Evolutionary conservation across 1,140 invertebrate genomes (phyloP).

Genomic region (Hypsibius dujardini): DNA sequence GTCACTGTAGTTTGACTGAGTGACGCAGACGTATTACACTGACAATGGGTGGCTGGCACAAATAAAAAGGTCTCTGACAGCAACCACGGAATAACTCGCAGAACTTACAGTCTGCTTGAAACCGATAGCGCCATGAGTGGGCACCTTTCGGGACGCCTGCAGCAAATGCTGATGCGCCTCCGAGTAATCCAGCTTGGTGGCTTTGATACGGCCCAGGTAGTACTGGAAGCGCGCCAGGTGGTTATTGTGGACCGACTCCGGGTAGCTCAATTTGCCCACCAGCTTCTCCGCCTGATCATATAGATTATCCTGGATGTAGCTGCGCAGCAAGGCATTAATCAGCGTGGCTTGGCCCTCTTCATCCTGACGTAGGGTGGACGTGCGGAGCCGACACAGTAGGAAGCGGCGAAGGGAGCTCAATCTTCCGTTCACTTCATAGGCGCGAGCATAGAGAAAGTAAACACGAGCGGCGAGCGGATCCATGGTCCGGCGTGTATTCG

Average conservation of each 20-base stretch:
- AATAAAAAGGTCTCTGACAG: too few species aligned
- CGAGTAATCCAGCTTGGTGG: constrained; percentile 88
- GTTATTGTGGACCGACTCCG: constrained; percentile 86
- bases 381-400: constrained; percentile 70
- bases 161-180: constrained; percentile 85
- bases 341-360: constrained; percentile 90
- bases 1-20: too few species aligned
- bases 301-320: constrained; percentile 84
- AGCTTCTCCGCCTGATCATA: constrained; percentile 78
- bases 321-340: constrained; percentile 81
- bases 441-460: constrained; percentile 5
- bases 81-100: too few species aligned
- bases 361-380: constrained; percentile 82
- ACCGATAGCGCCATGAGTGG: constrained; percentile 87
- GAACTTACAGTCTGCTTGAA: constrained; percentile 72
- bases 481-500: background rate
- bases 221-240: constrained; percentile 94
- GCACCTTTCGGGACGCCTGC: constrained; percentile 78
- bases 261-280: constrained; percentile 85
- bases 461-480: background rate
- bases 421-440: background rate
- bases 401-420: constrained; percentile 37
- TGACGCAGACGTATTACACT: too few species aligned
- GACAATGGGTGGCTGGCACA: too few species aligned
- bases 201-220: constrained; percentile 85